Base-by-base conservation (phyloP, 2,113 vertebrate genomes). In the Leptodactylus fuscus region DNA sequence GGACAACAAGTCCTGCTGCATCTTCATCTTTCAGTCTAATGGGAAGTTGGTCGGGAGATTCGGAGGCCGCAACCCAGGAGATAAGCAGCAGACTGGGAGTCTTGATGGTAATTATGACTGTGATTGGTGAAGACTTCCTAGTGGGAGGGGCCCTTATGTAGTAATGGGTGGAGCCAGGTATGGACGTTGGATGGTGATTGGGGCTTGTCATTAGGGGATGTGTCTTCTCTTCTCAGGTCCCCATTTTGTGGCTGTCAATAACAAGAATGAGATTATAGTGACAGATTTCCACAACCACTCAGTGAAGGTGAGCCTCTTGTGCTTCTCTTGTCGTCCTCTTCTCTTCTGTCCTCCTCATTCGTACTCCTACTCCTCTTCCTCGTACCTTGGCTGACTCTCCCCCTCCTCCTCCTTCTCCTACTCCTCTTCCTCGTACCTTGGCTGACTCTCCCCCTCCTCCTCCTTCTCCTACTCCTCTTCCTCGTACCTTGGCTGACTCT, bases 221-320 rank as follows among this genome's bases (percentile, higher is more conserved):
- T 70, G 46, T 48, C 11, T 44, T 48, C 1, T 75, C 11, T 82
- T 18, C 88, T 20, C 88, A 98, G 97, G 97, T 81, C 98, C 98
- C n/a, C 97, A 99, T 91, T 99, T 99, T 83, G 97, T 99, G 87
- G 96, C 97, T 0, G 96, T 99, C 27, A 99, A 99, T 91, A 98
- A 97, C 94, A 99, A 97, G 93, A 98, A 98, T 36, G 98, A 99
- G 91, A 99, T 99, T 0, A 94, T 99, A 86, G 98, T 99, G 67
- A 99, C 98, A 0, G 97, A 99, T 89, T 99, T 99, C 91, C 98
- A 99, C 89, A 99, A 99, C 91, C 98, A 99, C 89, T 99, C 98
- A 0, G 98, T 99, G 74, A 99, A 99, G 97, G 98, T 98, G 91
- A 89, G 92, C n/a, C n/a, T n/a, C n/a, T n/a, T 89, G 81, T 24